These are phyloP conservation scores for Scartelaos histophorus DNA, from an alignment of 2,113 vertebrate genomes.

Conservation along the genomic window DNA sequence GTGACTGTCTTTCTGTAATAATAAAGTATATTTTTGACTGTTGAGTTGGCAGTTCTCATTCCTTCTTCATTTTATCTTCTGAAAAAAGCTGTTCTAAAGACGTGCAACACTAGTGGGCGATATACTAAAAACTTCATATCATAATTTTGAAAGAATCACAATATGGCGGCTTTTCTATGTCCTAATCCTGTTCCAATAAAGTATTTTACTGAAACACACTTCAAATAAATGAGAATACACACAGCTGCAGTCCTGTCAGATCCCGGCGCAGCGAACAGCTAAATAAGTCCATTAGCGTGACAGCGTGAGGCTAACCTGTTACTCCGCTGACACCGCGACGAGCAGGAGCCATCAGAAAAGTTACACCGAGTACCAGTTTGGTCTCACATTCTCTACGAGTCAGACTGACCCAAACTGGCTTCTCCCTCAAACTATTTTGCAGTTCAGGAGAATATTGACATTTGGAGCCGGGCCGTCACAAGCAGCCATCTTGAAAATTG, in stretches of 20 bases:
- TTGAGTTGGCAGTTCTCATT: too few relatives aligned
- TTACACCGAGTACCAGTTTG: background rate
- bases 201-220: background rate
- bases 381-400: background rate
- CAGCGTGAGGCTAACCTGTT: background rate
- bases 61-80: too few relatives aligned
- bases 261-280: background rate
- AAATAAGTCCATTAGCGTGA: background rate
- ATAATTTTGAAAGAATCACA: too few relatives aligned
- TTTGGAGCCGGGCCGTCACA: background rate
- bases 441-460: constrained; percentile 2
- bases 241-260: background rate
- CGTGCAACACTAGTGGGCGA: too few relatives aligned
- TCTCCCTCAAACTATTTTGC: constrained; percentile 3
- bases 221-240: background rate
- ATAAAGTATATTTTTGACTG: too few relatives aligned
- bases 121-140: too few relatives aligned
- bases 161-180: too few relatives aligned
- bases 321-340: background rate
- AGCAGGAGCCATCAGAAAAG: background rate
- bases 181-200: background rate
- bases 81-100: too few relatives aligned
- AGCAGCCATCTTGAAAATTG: constrained; percentile 9
- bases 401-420: background rate
- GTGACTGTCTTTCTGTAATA: too few relatives aligned